Conservation (phyloP, 1,140 invertebrate genomes). For the Drosophila novamexicana region DNA sequence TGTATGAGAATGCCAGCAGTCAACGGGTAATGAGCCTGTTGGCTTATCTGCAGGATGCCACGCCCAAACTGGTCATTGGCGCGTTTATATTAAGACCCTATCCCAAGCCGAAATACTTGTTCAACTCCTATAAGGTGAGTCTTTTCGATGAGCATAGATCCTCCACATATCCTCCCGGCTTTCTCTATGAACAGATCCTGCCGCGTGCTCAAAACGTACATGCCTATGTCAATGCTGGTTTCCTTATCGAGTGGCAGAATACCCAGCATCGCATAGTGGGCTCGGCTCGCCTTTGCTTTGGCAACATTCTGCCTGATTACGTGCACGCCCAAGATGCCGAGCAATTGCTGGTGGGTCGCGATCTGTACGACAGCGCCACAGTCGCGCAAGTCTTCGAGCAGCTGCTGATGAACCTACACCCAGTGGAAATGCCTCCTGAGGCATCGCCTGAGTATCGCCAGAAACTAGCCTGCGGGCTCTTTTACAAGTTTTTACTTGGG, state of each 20-base stretch:
- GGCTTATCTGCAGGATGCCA: conserved; percentile 53
- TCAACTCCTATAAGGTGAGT: conserved; percentile 86
- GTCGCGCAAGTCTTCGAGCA: conserved; percentile 47
- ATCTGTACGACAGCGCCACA: conserved; percentile 81
- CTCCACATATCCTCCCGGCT: background rate
- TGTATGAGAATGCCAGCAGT: conserved; percentile 47
- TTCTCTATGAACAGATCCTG: conserved; percentile 84
- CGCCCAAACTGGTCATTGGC: conserved; percentile 57
- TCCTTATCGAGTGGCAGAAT: conserved; percentile 85
- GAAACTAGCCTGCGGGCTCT: conserved; percentile 87
- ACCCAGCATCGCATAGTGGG: conserved; percentile 61
- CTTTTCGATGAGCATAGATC: no score
- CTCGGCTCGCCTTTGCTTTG: conserved; percentile 85
- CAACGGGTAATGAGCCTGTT: conserved; percentile 53
- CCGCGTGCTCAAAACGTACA: conserved; percentile 92
- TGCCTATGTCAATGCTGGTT: conserved; percentile 92
- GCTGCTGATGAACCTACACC: conserved; percentile 36
- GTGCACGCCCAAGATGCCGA: conserved; percentile 89
- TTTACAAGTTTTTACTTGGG: conserved; percentile 89
- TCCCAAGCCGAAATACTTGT: conserved; percentile 53
- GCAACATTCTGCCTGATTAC: conserved; percentile 89
- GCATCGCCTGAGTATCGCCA: conserved; percentile 88
- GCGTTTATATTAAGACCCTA: conserved; percentile 67
- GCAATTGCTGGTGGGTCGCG: conserved; percentile 86
- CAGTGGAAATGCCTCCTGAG: conserved; percentile 86